Conservation (phyloP, 2,888 invertebrate species). For the Leucoptera coffeella region DNA sequence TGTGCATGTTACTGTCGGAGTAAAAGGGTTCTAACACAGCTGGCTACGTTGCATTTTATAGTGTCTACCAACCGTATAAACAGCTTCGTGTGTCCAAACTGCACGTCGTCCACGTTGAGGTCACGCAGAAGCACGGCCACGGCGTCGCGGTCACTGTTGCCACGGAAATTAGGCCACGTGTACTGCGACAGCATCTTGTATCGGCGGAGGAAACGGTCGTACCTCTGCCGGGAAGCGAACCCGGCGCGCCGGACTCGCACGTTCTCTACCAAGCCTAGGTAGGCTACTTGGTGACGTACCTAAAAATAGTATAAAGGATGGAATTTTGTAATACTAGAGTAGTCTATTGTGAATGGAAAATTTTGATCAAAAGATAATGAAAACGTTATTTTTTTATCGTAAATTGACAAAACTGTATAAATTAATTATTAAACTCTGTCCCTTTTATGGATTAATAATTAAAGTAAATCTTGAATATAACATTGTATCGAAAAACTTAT, state of each 20-base stretch:
- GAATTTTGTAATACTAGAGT: too few relatives aligned
- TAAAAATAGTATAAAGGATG: conserved; percentile 10
- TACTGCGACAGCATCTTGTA: conserved; percentile 95
- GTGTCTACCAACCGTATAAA: conserved; percentile 83
- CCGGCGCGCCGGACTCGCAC: conserved; percentile 93
- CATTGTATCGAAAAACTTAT: too few relatives aligned
- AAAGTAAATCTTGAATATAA: not conserved
- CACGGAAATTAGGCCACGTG: conserved; percentile 95
- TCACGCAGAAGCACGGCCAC: conserved; percentile 80
- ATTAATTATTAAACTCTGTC: not conserved
- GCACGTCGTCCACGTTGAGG: conserved; percentile 73
- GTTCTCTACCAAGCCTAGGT: conserved; percentile 91
- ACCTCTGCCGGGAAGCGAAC: conserved; percentile 92
- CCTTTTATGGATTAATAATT: not conserved
- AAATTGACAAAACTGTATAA: not conserved
- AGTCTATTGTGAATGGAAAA: too few relatives aligned
- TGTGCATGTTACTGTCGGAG: too few relatives aligned
- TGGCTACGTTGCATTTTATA: too few relatives aligned
- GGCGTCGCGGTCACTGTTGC: conserved; percentile 72
- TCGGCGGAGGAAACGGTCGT: conserved; percentile 81
- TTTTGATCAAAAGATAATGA: too few relatives aligned
- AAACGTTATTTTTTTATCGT: too few relatives aligned
- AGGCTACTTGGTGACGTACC: conserved; percentile 68
- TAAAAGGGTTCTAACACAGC: too few relatives aligned
- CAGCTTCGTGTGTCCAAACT: conserved; percentile 92